Evolutionary conservation across 2,888 invertebrate species (phyloP), one percentile per base, ranked within the genome.

Genomic region (Parochlus steinenii): DNA sequence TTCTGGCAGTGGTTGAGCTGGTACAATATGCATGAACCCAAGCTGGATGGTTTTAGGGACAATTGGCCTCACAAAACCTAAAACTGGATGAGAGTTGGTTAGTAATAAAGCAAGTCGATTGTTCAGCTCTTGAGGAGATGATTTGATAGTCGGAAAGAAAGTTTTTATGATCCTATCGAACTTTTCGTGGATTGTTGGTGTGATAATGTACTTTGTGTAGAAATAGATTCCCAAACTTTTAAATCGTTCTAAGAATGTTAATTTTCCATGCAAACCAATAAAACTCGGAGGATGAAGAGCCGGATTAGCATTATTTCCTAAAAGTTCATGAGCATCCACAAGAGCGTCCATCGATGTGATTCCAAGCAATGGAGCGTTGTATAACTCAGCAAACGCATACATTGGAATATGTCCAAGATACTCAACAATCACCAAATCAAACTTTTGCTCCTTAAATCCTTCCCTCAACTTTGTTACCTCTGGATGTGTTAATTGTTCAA

Each of bases 371-470:
- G 67, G 64, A 17, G 53, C 59, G 18, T 62, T 48, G 44, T 69
- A 69, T 42, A 61, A 62, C 16, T 66, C 61, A 11, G 63, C 63
- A n/a, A 63, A 55, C 0, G 60, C 63, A 30, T 61, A 62, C 6
- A 63, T 42, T 0, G 62, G 37, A 0, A 10, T 16, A 7, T 65
- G 63, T 3, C 58, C 50, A 10, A 65, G 52, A 2, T 58, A 55
- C 49, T 71, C 70, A 5, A 62, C 55, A 26, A 70, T 53, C 2
- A 68, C 58, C 27, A 68, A 43, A 46, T 71, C 69, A 41, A 69
- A 71, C 37, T 58, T 57, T 17, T 63, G 50, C n/a, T n/a, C n/a
- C n/a, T n/a, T n/a, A n/a, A n/a, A n/a, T 19, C 57, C 59, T 2
- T 56, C 25, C n/a, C 16, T 58, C 4, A 45, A 27, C 5, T 41